Evolutionary conservation across 2,797 vertebrate genomes (phyloP), one percentile per base, ranked within the genome.

Genomic region (Pantherophis alleghaniensis): DNA sequence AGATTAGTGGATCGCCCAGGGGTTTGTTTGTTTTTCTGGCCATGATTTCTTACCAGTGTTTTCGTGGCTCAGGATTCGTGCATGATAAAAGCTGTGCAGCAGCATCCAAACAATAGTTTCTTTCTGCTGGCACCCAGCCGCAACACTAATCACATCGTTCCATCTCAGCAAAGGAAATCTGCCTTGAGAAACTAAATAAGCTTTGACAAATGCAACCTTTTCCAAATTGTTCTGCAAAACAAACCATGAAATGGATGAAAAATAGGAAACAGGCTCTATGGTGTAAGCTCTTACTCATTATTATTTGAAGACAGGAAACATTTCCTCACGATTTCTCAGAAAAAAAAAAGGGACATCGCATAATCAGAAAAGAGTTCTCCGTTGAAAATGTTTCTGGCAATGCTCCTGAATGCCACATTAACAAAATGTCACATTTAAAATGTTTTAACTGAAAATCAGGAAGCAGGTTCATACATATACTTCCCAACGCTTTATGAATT

Each of bases 31-130:
- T 60, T 24, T 0, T 59, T n/a, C 6, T n/a, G 24, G 60, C 57
- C 86, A 47, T 24, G 1, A 9, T 63, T 87, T 26, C 96, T 97
- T 87, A 99, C 99, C 99, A 96, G 99, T 99, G 94, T 98, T 98
- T 96, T 98, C 93, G 74, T 98, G 97, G 90, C 96, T 97, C 11
- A 97, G 96, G 57, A 99, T 97, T 22, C 98, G 98, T 60, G 98
- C 97, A 92, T 99, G 99, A 96, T 99, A 99, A 12, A 99, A 98
- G 22, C 98, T 95, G 92, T 99, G 98, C 91, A 99, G 97, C 16
- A 99, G 95, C 94, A 99, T 97, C 99, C 99, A 99, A 90, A 97
- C 97, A 28, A 99, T 95, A 0, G 92, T 93, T 96, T 97, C 94
- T 87, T 96, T 98, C 94, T 95, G 96, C 0, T 91, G 96, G 97